Percentiles rank a stretch among this genome's conserved stretches.
phyloP scores from a whole-genome alignment of 2,113 vertebrate genomes.

The Hypocryptadius cinnamomeus region DNA sequence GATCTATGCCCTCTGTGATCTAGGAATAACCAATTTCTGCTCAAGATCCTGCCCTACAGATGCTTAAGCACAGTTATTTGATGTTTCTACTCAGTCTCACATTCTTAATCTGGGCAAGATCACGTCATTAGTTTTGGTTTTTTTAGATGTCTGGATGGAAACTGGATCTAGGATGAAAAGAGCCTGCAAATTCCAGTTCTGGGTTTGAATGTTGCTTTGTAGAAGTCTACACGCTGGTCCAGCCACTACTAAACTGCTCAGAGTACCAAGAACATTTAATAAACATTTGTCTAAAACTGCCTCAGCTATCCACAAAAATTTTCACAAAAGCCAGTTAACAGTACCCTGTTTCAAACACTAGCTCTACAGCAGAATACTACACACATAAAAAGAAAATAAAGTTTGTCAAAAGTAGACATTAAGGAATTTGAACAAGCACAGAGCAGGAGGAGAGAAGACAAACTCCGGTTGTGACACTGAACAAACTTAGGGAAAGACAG shows the following conservation, averaged over 20 bases:
- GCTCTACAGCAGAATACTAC: background rate
- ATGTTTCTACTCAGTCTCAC: background rate
- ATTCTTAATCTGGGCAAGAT: background rate
- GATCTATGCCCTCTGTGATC: background rate
- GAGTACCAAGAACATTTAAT: background rate
- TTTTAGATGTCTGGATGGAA: background rate
- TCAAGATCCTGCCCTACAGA: background rate
- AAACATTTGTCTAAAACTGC: background rate
- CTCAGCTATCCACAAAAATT: background rate
- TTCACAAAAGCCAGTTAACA: background rate
- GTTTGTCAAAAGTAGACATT: background rate
- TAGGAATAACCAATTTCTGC: background rate
- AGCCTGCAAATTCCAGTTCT: background rate
- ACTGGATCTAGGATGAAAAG: background rate
- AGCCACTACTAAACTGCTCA: background rate
- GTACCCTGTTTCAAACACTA: background rate
- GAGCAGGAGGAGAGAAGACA: background rate
- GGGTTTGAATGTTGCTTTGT: background rate
- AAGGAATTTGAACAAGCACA: background rate
- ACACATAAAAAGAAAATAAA: background rate
- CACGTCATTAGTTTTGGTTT: background rate
- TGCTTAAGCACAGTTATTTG: background rate
- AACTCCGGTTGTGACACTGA: background rate
- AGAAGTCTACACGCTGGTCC: background rate
- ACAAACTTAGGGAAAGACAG: background rate